Evolutionary conservation across 2,113 vertebrate genomes (phyloP).

Genomic region (Haemorhous mexicanus): DNA sequence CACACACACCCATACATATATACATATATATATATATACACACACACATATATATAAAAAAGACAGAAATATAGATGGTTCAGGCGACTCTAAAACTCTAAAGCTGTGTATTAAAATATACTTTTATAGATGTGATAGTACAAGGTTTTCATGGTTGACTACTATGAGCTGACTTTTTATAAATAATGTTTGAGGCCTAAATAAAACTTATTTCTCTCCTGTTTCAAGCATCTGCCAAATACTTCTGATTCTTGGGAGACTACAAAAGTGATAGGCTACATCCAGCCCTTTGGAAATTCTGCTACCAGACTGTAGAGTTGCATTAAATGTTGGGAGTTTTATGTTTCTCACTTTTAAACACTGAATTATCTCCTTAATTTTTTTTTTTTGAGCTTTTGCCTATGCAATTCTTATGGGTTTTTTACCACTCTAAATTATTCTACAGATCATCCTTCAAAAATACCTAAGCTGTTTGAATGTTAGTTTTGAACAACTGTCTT

Average conservation of each 20-base stretch:
- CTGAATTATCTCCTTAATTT: neutral
- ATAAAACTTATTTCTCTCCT: neutral
- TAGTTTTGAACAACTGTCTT: neutral
- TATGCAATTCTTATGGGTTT: neutral
- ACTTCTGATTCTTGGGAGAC: neutral
- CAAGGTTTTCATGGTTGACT: neutral
- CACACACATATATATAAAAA: too few relatives aligned
- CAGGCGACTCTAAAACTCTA: neutral
- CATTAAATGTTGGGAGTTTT: neutral
- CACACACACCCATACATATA: too few relatives aligned
- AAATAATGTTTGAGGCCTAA: neutral
- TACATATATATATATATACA: neutral
- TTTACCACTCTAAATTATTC: neutral
- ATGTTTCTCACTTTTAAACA: neutral
- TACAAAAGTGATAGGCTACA: neutral
- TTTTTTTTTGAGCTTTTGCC: neutral
- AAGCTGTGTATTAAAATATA: neutral
- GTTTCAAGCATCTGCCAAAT: slow-evolving; percentile 13
- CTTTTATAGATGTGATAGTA: neutral
- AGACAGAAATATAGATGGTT: neutral
- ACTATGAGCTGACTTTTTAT: neutral
- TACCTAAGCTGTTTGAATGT: neutral
- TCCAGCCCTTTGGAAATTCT: neutral
- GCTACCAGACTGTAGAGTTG: neutral
- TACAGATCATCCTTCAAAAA: neutral